Evolutionary conservation across 2,888 invertebrate species (phyloP), one percentile per base, ranked within the genome.

Genomic region (Caradrina clavipalpis): DNA sequence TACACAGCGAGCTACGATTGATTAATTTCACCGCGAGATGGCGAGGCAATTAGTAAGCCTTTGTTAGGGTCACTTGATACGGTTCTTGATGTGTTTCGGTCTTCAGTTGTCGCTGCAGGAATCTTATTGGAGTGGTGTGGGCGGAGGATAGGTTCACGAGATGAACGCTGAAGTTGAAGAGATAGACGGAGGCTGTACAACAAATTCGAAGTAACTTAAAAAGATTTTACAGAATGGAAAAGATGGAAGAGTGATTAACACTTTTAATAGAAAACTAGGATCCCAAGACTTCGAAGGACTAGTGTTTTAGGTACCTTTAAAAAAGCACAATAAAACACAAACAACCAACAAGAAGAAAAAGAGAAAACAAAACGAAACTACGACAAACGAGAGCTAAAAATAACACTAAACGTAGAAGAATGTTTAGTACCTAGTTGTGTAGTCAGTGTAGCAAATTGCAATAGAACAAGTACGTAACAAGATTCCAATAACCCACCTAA

Each of bases 1-100:
- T 92, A 92, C 89, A 90, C 87, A 87, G 82, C 83, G 81, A 78
- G 88, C 87, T 86, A 78, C 87, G 90, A 92, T 93, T 95, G 94
- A 95, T 95, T 95, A 95, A 95, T 94, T 95, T 92, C 90, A 90
- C 90, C 85, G 90, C 85, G 89, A 91, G 93, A 92, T 93, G 91
- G 91, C 91, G 91, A 88, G 90, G 92, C 93, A 95, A 95, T 95
- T 95, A 95, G 95, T 92, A 90, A 79, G 88, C 90, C 90, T 94
- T 94, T 94, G 94, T 95, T 90, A 87, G 76, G 78, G 80, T 81
- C 76, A 83, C 78, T 78, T 76, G 87, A 87, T 83, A 83, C 82
- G 80, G 74, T 79, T 75, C 77, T 66, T 73, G 79, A 74, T 80
- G 66, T 72, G 78, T 61, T 69, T 68, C 74, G 79, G 74, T 65